phyloP scores from a whole-genome alignment of 2,113 vertebrate species.

The Caracal caracal region DNA sequence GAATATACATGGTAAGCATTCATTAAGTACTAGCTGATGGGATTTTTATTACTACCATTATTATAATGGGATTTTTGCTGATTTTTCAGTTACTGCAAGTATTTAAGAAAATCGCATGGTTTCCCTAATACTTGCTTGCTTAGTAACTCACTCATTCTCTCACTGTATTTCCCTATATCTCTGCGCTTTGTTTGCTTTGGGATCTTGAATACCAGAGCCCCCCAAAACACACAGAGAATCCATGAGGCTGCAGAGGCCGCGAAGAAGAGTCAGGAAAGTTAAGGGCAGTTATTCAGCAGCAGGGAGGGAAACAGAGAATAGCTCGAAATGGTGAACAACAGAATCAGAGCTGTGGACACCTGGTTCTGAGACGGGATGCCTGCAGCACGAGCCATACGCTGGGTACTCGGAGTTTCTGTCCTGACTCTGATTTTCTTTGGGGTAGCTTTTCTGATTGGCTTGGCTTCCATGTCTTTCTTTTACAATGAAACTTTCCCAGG shows the following conservation, averaged over 20 bases:
- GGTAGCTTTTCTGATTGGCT: background rate
- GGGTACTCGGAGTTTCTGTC: background rate
- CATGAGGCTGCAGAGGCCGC: background rate
- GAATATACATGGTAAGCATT: background rate
- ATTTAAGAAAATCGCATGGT: background rate
- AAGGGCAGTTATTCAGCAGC: background rate
- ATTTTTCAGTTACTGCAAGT: background rate
- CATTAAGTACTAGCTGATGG: background rate
- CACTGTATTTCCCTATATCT: background rate
- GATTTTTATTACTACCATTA: background rate
- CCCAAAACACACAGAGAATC: background rate
- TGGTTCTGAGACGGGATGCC: rapidly evolving
- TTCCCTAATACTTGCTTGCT: background rate
- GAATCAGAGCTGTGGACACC: background rate
- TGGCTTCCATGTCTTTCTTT: background rate
- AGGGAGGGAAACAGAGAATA: background rate
- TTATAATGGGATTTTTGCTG: background rate
- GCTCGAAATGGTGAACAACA: rapidly evolving
- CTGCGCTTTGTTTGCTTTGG: background rate
- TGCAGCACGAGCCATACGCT: background rate
- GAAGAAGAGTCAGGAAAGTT: background rate
- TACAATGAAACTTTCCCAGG: background rate
- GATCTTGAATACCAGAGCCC: background rate
- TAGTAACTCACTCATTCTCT: background rate
- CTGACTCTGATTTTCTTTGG: background rate